Conservation (phyloP, 2,888 invertebrate species). For the Allacma fusca region DNA sequence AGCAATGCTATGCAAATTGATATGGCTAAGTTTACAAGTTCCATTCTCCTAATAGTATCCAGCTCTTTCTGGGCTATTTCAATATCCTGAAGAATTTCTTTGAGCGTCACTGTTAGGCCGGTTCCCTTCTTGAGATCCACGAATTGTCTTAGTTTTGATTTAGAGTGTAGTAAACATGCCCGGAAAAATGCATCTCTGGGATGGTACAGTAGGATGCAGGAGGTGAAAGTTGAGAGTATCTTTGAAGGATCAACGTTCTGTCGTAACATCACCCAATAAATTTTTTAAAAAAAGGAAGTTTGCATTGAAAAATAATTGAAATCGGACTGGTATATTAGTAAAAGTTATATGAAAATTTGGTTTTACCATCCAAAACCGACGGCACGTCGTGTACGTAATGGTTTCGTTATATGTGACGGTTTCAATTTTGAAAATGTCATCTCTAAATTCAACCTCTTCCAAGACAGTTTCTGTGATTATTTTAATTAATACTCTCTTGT, state of each 20-base stretch:
- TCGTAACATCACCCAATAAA: too few relatives aligned
- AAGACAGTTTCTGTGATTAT: not conserved
- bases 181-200: not conserved
- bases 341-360: not conserved
- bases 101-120: not conserved
- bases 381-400: not conserved
- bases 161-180: not conserved
- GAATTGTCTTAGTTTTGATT: not conserved
- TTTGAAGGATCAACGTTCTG: not conserved
- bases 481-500: not conserved
- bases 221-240: not conserved
- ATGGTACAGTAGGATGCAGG: not conserved
- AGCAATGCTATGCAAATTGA: not conserved
- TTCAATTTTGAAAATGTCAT: slow-evolving; percentile 13
- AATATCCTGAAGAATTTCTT: not conserved
- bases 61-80: not conserved
- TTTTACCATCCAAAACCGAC: slow-evolving; percentile 24
- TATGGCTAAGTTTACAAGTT: not conserved
- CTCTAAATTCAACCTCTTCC: not conserved
- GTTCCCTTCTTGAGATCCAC: not conserved
- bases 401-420: not conserved
- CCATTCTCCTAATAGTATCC: not conserved
- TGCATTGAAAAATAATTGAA: too few relatives aligned
- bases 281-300: too few relatives aligned
- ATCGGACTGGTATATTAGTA: too few relatives aligned